Conservation (phyloP, 2,797 vertebrate species). For the Bovichtus variegatus region DNA sequence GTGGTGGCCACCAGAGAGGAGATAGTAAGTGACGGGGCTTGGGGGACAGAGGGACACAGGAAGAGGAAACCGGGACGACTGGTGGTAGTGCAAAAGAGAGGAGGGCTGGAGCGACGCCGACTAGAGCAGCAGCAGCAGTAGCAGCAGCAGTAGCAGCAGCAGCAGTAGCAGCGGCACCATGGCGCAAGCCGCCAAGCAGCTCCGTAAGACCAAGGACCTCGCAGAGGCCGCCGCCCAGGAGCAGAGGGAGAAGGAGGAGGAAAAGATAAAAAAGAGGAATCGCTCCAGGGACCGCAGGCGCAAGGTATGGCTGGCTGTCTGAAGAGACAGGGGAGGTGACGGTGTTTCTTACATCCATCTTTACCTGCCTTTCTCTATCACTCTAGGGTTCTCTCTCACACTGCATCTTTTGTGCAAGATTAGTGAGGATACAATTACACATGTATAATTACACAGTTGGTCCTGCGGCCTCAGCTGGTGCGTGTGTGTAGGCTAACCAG, state of each 20-base stretch:
- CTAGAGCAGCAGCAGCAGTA: constrained; percentile 69
- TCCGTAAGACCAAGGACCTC: constrained; percentile 98
- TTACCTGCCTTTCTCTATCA: constrained; percentile 32
- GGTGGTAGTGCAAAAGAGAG: constrained; percentile 59
- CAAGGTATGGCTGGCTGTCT: constrained; percentile 87
- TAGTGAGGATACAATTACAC: constrained; percentile 55
- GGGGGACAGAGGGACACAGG: constrained; percentile 65
- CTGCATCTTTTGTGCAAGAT: constrained; percentile 52
- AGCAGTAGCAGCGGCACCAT: constrained; percentile 85
- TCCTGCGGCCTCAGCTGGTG: constrained; percentile 65
- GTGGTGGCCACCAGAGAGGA: constrained; percentile 70
- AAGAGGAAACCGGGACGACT: constrained; percentile 60
- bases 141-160: constrained; percentile 71
- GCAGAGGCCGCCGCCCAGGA: constrained; percentile 95
- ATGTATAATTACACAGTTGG: constrained; percentile 65
- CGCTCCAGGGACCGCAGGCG: constrained; percentile 95
- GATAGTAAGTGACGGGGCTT: constrained; percentile 62
- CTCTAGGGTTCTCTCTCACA: constrained; percentile 14
- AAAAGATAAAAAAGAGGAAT: constrained; percentile 94
- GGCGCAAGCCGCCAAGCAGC: constrained; percentile 98
- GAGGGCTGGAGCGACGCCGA: constrained; percentile 70
- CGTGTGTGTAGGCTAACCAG: constrained; percentile 48
- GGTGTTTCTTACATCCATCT: constrained; percentile 40
- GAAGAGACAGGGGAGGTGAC: constrained; percentile 51
- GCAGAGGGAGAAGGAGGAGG: constrained; percentile 96